Evolutionary conservation across 2,888 invertebrate genomes (phyloP).

Genomic region (Tetanocera ferruginea): DNA sequence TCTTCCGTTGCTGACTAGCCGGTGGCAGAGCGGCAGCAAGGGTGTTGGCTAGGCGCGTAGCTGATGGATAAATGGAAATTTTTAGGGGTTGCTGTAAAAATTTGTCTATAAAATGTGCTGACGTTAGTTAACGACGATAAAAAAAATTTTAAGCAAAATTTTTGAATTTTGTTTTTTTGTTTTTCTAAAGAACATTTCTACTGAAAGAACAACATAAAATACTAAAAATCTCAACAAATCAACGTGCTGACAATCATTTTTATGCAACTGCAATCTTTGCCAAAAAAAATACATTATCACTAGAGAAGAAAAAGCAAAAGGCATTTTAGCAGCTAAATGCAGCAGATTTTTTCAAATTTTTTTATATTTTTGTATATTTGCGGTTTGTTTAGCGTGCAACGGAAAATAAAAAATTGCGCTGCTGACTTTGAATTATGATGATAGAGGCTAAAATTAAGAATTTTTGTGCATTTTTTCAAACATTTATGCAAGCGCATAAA

Average conservation of each 20-base stretch:
- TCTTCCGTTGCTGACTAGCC: neutral
- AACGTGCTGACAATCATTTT: slow-evolving; percentile 44
- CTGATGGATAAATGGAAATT: neutral
- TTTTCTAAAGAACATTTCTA: neutral
- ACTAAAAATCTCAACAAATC: slow-evolving; percentile 38
- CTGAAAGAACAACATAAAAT: slow-evolving; percentile 23
- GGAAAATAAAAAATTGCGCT: slow-evolving; percentile 59
- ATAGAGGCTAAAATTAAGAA: slow-evolving; percentile 60
- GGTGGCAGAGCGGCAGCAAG: neutral
- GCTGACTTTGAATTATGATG: slow-evolving; percentile 63
- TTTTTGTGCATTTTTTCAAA: slow-evolving; percentile 19
- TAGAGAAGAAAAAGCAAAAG: slow-evolving; percentile 8
- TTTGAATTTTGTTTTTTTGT: slow-evolving; percentile 36
- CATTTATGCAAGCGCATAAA: neutral
- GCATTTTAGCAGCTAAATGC: neutral
- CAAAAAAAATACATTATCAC: slow-evolving; percentile 45
- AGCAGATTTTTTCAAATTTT: neutral
- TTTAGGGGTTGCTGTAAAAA: neutral
- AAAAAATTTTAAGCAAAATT: slow-evolving; percentile 27
- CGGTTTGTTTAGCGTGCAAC: neutral
- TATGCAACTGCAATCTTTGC: slow-evolving; percentile 41
- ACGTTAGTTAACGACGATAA: neutral
- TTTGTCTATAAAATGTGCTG: neutral
- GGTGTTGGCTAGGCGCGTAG: neutral
- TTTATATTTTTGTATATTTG: slow-evolving; percentile 2